Conservation (phyloP, 2,113 vertebrate genomes). For the Aythya baeri region DNA sequence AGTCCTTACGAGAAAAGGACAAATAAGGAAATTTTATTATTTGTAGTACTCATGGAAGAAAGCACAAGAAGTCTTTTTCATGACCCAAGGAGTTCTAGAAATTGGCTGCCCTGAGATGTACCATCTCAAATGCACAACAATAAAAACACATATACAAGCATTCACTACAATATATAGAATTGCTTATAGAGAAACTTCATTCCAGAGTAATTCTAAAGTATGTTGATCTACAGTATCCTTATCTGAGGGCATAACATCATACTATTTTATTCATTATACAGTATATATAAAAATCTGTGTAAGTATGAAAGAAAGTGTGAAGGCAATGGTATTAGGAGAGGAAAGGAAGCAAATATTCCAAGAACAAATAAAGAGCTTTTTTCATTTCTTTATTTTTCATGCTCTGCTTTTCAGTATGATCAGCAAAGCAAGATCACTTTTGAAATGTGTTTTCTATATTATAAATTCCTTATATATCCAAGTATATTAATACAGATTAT, state of each 20-base stretch:
- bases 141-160: neutral
- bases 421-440: neutral
- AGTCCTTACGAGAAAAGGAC: neutral
- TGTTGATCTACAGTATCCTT: neutral
- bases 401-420: neutral
- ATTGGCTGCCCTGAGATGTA: neutral
- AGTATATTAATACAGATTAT: neutral
- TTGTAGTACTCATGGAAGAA: neutral
- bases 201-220: neutral
- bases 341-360: neutral
- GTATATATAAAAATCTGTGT: neutral
- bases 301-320: neutral
- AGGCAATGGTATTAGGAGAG: neutral
- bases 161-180: neutral
- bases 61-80: neutral
- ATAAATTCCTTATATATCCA: neutral
- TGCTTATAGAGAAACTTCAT: neutral
- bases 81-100: neutral
- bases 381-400: neutral
- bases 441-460: neutral
- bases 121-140: neutral
- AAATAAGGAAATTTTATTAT: neutral
- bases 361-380: neutral
- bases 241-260: neutral
- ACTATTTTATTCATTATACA: neutral